phyloP scores from a whole-genome alignment of 2,888 invertebrate genomes.

The Amorpha juglandis region DNA sequence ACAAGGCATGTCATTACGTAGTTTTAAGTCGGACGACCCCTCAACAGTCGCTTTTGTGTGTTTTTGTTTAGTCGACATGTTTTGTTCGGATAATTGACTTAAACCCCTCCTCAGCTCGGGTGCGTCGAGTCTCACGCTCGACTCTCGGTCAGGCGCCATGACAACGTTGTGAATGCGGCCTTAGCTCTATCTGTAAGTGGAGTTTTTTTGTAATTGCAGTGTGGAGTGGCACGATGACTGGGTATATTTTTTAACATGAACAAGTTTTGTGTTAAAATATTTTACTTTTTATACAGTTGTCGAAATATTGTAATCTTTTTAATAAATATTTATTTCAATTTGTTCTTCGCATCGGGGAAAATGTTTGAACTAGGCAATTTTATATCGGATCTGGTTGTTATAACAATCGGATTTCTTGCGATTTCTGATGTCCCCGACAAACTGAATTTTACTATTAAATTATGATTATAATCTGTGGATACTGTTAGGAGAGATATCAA shows the following conservation, averaged over 20 bases:
- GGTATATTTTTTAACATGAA: not conserved
- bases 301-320: not conserved
- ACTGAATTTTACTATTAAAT: too few relatives aligned
- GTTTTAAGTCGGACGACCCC: constrained; percentile 34
- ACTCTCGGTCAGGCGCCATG: constrained; percentile 5
- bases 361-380: not conserved
- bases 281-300: not conserved
- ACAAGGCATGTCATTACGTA: constrained; percentile 29
- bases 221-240: not conserved
- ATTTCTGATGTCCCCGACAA: too few relatives aligned
- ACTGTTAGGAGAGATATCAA: too few relatives aligned
- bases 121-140: constrained; percentile 9
- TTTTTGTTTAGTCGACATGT: constrained; percentile 41
- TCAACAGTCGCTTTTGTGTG: constrained; percentile 33
- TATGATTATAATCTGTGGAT: too few relatives aligned
- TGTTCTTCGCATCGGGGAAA: not conserved
- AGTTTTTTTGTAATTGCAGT: not conserved
- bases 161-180: not conserved
- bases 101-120: constrained; percentile 39
- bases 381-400: not conserved
- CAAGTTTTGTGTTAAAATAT: not conserved
- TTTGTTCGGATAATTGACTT: constrained; percentile 55
- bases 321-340: not conserved
- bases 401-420: too few relatives aligned
- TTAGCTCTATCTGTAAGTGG: not conserved